phyloP scores from a whole-genome alignment of 2,888 invertebrate genomes.

The Seira musarum region DNA sequence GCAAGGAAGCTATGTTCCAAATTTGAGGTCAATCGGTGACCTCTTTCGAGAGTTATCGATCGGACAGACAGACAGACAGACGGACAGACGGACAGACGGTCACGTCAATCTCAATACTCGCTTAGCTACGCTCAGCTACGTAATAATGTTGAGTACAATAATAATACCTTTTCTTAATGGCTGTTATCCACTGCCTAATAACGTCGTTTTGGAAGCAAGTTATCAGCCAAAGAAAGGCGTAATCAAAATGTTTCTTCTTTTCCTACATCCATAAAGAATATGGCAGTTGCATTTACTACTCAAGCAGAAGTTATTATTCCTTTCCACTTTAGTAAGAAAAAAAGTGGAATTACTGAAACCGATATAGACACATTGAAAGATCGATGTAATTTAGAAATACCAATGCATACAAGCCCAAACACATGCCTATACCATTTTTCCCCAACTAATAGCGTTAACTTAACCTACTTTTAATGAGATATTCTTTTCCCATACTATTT shows the following conservation, averaged over 20 bases:
- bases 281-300: neutral
- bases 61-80: too few relatives aligned
- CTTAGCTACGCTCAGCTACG: too few relatives aligned
- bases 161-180: neutral
- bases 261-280: neutral
- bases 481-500: slow-evolving; percentile 9
- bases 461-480: slow-evolving; percentile 55
- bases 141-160: neutral
- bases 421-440: neutral
- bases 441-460: neutral
- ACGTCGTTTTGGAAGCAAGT: neutral
- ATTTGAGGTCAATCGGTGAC: too few relatives aligned
- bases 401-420: neutral
- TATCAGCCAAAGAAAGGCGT: neutral
- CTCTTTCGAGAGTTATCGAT: too few relatives aligned
- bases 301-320: neutral
- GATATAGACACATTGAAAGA: neutral
- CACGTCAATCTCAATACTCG: too few relatives aligned
- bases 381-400: neutral
- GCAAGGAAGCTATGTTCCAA: too few relatives aligned
- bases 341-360: neutral
- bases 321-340: neutral
- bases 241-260: neutral
- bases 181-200: neutral
- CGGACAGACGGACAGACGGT: too few relatives aligned